Conservation (phyloP, 2,888 invertebrate species). For the Trissolcus brochymenae region DNA sequence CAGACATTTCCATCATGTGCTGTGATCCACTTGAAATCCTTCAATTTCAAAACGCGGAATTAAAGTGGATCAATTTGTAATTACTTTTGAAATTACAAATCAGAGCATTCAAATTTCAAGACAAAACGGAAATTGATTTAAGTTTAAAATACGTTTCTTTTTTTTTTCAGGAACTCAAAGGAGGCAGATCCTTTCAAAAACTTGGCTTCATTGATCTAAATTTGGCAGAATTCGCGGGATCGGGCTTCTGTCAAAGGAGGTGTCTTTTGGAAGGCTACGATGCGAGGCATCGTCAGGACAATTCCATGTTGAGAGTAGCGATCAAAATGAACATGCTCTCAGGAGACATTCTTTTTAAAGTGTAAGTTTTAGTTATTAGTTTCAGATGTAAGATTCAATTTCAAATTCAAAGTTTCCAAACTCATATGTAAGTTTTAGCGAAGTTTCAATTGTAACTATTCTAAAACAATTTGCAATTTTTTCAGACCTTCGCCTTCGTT, state of each 20-base stretch:
- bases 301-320: constrained; percentile 94
- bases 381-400: background rate
- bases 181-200: constrained; percentile 93
- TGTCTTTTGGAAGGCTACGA: constrained; percentile 98
- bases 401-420: background rate
- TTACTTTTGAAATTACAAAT: too few species aligned
- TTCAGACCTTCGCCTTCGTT: constrained; percentile 81
- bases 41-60: too few species aligned
- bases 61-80: too few species aligned
- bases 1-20: background rate
- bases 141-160: too few species aligned
- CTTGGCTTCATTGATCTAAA: constrained; percentile 98
- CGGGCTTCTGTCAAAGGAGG: constrained; percentile 89
- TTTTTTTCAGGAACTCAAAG: constrained; percentile 81
- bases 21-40: too few species aligned
- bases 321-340: constrained; percentile 96
- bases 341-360: constrained; percentile 98
- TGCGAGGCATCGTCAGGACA: constrained; percentile 93
- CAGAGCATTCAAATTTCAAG: too few species aligned
- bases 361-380: constrained; percentile 82
- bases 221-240: constrained; percentile 96
- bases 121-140: too few species aligned
- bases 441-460: too few species aligned
- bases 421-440: background rate
- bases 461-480: constrained; percentile 1